A percentile compares a stretch with the other conserved stretches of the same genome.
phyloP scores from a whole-genome alignment of 2,797 vertebrate species.

The Malurus leucopterus region DNA sequence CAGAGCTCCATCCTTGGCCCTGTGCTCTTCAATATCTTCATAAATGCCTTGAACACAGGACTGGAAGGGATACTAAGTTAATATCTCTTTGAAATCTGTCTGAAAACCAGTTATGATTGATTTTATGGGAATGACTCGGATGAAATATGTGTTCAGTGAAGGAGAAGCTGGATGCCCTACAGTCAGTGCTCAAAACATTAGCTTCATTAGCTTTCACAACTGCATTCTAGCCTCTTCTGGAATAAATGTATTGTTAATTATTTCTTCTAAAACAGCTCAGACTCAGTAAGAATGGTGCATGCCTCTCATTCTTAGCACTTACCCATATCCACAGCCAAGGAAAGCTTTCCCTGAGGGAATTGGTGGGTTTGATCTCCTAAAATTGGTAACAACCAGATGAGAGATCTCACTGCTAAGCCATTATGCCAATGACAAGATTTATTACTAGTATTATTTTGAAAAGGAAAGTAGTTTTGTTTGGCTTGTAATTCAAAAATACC shows the following conservation, averaged over 20 bases:
- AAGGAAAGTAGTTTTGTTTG: not conserved
- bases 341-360: not conserved
- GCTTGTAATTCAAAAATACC: not conserved
- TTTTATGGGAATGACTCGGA: not conserved
- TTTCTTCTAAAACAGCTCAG: not conserved
- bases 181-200: not conserved
- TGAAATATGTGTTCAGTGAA: not conserved
- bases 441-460: not conserved
- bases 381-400: not conserved
- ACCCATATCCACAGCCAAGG: not conserved
- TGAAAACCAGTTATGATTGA: not conserved
- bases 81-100: not conserved
- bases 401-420: not conserved
- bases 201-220: not conserved
- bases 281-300: not conserved
- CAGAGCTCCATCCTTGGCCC: fast-evolving
- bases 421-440: not conserved
- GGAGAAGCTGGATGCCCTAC: not conserved
- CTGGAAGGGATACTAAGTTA: not conserved
- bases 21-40: not conserved
- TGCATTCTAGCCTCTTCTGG: not conserved
- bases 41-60: not conserved
- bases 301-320: not conserved
- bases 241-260: not conserved
- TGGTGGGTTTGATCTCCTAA: not conserved